Percentiles rank a stretch among this genome's conserved stretches.
phyloP scores from a whole-genome alignment of 2,888 invertebrate genomes.

The Adineta ricciae region DNA sequence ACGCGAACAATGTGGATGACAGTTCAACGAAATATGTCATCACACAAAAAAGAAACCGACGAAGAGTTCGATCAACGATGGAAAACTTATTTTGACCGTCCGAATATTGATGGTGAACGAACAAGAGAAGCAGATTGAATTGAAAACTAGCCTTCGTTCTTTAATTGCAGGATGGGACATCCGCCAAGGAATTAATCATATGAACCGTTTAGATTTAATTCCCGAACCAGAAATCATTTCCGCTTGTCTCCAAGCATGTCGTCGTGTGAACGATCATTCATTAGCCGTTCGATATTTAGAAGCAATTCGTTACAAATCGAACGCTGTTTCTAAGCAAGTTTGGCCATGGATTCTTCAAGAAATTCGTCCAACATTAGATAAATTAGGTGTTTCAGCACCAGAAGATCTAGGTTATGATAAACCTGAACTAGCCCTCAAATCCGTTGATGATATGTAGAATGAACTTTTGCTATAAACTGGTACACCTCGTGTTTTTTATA shows the following conservation, averaged over 20 bases:
- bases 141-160: no score
- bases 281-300: slow-evolving; percentile 84
- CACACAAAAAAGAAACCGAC: slow-evolving; percentile 29
- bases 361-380: slow-evolving; percentile 77
- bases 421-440: slow-evolving; percentile 73
- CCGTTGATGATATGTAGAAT: slow-evolving; percentile 27
- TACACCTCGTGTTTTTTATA: neutral
- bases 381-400: slow-evolving; percentile 81
- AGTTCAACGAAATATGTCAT: slow-evolving; percentile 13
- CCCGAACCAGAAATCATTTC: slow-evolving; percentile 80
- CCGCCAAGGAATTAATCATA: slow-evolving; percentile 57
- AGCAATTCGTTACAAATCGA: slow-evolving; percentile 77
- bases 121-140: no score
- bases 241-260: slow-evolving; percentile 77
- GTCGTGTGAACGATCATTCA: slow-evolving; percentile 83
- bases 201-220: slow-evolving; percentile 77
- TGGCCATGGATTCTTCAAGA: slow-evolving; percentile 58
- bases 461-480: neutral
- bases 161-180: slow-evolving; percentile 90
- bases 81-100: slow-evolving; percentile 31
- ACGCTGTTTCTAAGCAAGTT: slow-evolving; percentile 59
- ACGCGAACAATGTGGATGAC: neutral
- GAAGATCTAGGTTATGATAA: slow-evolving; percentile 93
- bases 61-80: slow-evolving; percentile 31
- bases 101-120: neutral